Conservation (phyloP, 2,888 invertebrate genomes). For the Phortica magna region DNA sequence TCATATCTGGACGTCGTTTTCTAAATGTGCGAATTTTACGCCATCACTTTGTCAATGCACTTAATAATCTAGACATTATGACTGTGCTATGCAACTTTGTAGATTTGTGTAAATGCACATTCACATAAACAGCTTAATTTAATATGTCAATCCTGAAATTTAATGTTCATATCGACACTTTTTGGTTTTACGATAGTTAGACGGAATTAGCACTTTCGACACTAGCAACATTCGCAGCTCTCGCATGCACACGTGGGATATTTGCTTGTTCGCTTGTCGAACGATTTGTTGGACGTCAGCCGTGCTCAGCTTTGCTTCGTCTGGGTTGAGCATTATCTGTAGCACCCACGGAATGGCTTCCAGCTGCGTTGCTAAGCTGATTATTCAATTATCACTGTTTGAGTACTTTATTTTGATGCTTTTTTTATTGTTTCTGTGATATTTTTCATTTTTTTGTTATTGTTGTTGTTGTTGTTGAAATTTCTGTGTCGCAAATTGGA, state of each 20-base stretch:
- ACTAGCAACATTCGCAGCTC: not conserved
- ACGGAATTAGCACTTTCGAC: not conserved
- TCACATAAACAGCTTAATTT: not conserved
- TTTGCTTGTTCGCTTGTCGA: not conserved
- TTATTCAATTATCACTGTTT: slow-evolving; percentile 69
- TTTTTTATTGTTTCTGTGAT: not conserved
- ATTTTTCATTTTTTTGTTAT: slow-evolving; percentile 6
- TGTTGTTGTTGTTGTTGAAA: slow-evolving; percentile 33
- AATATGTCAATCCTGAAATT: not conserved
- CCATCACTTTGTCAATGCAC: too few species aligned
- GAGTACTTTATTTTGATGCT: slow-evolving; percentile 50
- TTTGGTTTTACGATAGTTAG: not conserved
- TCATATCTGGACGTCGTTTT: too few species aligned
- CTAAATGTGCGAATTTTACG: too few species aligned
- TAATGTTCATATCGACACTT: not conserved
- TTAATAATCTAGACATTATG: too few species aligned
- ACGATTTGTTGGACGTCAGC: not conserved
- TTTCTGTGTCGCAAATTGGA: slow-evolving; percentile 61
- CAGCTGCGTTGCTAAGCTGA: slow-evolving; percentile 60
- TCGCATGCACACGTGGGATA: too few species aligned
- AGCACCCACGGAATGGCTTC: not conserved
- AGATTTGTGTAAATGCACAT: not conserved
- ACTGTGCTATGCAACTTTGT: not conserved
- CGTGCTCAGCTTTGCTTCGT: slow-evolving; percentile 45
- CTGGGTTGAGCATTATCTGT: not conserved